Percentiles rank a stretch among this genome's conserved stretches.
Conservation (phyloP, 2,888 invertebrate species). For the Actias luna region DNA sequence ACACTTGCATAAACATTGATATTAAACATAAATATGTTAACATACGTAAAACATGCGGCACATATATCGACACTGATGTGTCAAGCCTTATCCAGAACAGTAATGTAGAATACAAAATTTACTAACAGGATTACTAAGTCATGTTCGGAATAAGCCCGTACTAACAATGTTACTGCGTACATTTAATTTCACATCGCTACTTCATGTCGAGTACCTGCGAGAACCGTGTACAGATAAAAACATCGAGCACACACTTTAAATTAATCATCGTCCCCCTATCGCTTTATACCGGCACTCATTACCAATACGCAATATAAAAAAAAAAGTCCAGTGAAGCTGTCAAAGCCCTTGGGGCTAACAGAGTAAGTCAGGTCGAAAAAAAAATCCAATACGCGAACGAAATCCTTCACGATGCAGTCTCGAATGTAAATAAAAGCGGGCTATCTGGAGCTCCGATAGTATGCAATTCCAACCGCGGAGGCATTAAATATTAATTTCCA, state of each 20-base stretch:
- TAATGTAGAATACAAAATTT: not conserved
- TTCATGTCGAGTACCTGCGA: constrained; percentile 7
- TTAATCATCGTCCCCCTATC: constrained; percentile 5
- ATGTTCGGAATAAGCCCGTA: not conserved
- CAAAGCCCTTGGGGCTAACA: too few relatives aligned
- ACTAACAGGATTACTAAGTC: not conserved
- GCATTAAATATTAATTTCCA: constrained; percentile 69
- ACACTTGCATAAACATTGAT: too few relatives aligned
- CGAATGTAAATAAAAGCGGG: constrained; percentile 54
- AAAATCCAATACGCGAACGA: constrained; percentile 7
- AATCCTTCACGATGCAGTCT: constrained; percentile 22
- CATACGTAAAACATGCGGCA: too few relatives aligned
- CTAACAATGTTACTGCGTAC: not conserved
- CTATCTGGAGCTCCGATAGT: constrained; percentile 58
- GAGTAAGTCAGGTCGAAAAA: too few relatives aligned
- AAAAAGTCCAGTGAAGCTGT: too few relatives aligned
- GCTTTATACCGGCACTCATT: constrained; percentile 6
- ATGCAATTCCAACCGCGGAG: constrained; percentile 58
- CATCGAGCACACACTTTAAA: constrained; percentile 7
- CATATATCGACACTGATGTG: not conserved
- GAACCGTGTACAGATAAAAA: not conserved
- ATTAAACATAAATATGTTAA: too few relatives aligned
- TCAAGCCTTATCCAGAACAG: not conserved
- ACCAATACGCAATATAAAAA: too few relatives aligned
- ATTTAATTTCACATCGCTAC: constrained; percentile 6